phyloP scores from a whole-genome alignment of 2,113 vertebrate species.

The Dromaius novaehollandiae region DNA sequence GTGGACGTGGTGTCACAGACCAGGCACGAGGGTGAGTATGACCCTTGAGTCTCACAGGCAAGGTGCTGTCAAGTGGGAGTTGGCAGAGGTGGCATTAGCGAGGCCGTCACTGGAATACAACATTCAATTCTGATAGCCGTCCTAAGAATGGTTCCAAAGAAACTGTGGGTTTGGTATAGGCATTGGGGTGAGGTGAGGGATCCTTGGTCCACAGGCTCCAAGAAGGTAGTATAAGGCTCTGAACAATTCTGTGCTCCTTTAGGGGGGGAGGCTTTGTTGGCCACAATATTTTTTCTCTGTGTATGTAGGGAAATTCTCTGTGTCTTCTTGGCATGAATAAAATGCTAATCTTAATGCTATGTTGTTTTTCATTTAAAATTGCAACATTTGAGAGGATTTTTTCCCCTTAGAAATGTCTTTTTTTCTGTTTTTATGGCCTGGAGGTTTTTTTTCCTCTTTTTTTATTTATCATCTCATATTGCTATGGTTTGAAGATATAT shows the following conservation, averaged over 20 bases:
- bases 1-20: not conserved
- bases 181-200: not conserved
- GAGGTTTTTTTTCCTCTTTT: conserved; percentile 25
- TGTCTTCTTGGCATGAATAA: not conserved
- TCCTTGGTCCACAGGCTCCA: not conserved
- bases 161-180: not conserved
- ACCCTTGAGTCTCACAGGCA: too few relatives aligned
- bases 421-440: conserved; percentile 36
- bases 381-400: not conserved
- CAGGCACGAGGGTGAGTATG: accelerated
- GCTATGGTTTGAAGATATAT: conserved; percentile 35
- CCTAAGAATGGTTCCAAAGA: not conserved
- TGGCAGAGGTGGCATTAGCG: accelerated
- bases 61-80: not conserved
- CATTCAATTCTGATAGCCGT: not conserved
- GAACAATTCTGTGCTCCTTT: not conserved
- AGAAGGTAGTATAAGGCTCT: not conserved
- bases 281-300: not conserved
- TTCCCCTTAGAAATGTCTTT: not conserved
- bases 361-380: conserved; percentile 46
- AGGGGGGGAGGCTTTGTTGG: not conserved
- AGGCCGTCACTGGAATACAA: accelerated
- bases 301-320: not conserved
- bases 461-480: conserved; percentile 48
- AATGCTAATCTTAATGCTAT: not conserved